A percentile compares a stretch with the other conserved stretches of the same genome.
Conservation (phyloP, 2,797 vertebrate genomes). For the Sebastes dallii region DNA sequence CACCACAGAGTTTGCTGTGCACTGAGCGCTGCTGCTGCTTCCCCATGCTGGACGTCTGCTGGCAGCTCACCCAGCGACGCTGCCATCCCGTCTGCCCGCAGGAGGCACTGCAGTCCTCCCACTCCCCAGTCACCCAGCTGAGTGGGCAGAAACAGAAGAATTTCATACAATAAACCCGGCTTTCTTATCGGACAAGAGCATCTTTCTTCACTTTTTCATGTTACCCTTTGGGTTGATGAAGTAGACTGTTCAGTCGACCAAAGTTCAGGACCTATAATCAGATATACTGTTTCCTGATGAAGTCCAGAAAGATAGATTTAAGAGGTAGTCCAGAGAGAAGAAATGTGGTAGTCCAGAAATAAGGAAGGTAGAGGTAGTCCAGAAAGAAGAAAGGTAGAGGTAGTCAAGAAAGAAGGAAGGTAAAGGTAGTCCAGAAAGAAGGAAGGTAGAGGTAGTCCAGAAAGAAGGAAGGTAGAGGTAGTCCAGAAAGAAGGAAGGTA, state of each 20-base stretch:
- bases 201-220: no score
- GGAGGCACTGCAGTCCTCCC: slow-evolving; percentile 91
- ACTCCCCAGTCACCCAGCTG: slow-evolving; percentile 92
- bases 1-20: slow-evolving; percentile 88
- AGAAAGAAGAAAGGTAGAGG: background rate
- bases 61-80: slow-evolving; percentile 88
- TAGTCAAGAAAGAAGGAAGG: background rate
- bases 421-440: background rate
- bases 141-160: background rate
- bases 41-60: slow-evolving; percentile 82
- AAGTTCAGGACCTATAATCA: no score
- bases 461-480: no score
- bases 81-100: slow-evolving; percentile 92
- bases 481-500: no score
- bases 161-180: background rate
- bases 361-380: no score
- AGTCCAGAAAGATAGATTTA: background rate
- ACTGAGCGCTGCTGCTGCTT: slow-evolving; percentile 79
- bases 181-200: background rate
- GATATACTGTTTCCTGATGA: no score
- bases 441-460: no score
- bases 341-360: no score
- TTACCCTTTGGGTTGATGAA: no score
- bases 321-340: no score
- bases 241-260: no score